These are phyloP conservation scores for Tetramorium simillimum DNA, from an alignment of 1,140 invertebrate genomes.

Conservation along the genomic window DNA sequence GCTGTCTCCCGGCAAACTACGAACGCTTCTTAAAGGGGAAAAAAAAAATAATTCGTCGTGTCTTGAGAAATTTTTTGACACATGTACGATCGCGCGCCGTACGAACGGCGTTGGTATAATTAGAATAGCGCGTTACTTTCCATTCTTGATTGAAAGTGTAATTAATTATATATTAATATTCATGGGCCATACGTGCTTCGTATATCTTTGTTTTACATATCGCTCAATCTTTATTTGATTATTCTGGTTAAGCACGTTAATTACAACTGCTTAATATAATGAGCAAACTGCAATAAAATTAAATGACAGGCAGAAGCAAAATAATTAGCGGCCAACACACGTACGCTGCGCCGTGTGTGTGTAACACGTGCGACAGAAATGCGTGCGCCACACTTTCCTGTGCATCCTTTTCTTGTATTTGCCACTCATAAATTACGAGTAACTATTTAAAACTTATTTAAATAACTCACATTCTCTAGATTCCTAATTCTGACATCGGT, in stretches of 20 bases:
- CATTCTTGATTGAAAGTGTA: slow-evolving; percentile 26
- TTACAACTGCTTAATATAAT: slow-evolving; percentile 48
- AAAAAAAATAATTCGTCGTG: not conserved
- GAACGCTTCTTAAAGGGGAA: not conserved
- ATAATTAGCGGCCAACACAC: slow-evolving; percentile 36
- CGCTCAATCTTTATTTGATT: slow-evolving; percentile 47
- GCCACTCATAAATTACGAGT: not conserved
- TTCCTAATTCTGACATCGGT: not conserved
- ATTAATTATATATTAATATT: slow-evolving; percentile 57
- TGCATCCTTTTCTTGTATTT: not conserved
- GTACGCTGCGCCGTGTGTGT: too few relatives aligned
- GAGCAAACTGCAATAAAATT: slow-evolving; percentile 37
- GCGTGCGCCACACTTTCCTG: not conserved
- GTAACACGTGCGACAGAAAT: not conserved
- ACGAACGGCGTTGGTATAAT: slow-evolving; percentile 4
- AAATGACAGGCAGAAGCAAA: slow-evolving; percentile 41
- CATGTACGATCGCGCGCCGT: not conserved
- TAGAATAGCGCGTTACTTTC: slow-evolving; percentile 39
- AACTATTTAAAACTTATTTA: not conserved
- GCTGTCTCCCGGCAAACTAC: not conserved
- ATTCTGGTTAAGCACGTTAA: slow-evolving; percentile 44
- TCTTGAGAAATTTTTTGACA: slow-evolving; percentile 24
- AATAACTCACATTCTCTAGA: not conserved
- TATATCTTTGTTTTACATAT: slow-evolving; percentile 49
- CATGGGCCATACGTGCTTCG: slow-evolving; percentile 1